phyloP scores from a whole-genome alignment of 2,888 invertebrate species.

The Sinodicranocentrus sp. region DNA sequence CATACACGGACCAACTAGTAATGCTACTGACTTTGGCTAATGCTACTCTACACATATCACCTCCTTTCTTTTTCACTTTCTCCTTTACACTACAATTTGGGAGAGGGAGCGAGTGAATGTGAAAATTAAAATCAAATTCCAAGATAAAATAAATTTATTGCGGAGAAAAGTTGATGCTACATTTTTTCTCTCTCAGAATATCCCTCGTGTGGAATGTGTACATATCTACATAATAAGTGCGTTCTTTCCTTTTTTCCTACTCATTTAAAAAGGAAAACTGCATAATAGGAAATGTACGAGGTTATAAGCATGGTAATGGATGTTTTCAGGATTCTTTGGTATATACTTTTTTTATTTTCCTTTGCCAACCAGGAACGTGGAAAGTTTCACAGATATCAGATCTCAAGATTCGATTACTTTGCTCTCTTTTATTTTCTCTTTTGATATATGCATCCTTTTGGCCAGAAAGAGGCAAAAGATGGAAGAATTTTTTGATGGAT shows the following conservation, averaged over 20 bases:
- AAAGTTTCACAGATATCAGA: neutral
- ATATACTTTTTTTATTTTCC: neutral
- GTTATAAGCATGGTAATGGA: neutral
- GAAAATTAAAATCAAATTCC: slow-evolving; percentile 59
- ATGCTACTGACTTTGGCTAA: slow-evolving; percentile 31
- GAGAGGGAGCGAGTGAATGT: neutral
- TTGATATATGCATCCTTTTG: no score
- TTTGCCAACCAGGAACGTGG: neutral
- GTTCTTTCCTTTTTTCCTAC: no score
- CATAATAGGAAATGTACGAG: neutral
- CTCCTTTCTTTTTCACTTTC: neutral
- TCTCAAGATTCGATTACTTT: slow-evolving; percentile 18
- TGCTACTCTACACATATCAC: slow-evolving; percentile 3
- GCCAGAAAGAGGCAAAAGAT: no score
- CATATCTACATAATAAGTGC: no score
- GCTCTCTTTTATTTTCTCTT: neutral
- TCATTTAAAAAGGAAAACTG: neutral
- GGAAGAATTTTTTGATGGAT: slow-evolving; percentile 8
- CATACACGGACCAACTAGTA: slow-evolving; percentile 12
- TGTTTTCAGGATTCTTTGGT: neutral
- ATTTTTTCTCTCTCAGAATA: no score
- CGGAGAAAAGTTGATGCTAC: neutral
- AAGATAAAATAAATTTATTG: slow-evolving; percentile 51
- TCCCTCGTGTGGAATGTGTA: no score
- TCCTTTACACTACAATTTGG: slow-evolving; percentile 5